These are phyloP conservation scores for Synanthedon myopaeformis DNA, from an alignment of 2,888 invertebrate genomes.

Conservation along the genomic window DNA sequence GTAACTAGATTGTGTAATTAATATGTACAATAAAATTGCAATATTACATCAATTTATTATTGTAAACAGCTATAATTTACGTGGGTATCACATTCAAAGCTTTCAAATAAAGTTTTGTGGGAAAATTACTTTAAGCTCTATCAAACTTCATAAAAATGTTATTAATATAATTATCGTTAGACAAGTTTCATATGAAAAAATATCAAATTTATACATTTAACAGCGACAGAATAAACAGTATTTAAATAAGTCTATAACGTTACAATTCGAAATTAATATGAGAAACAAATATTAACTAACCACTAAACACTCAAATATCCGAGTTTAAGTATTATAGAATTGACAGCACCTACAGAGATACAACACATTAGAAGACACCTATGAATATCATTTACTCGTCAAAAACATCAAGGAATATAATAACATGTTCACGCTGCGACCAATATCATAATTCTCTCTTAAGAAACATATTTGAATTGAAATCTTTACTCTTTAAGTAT, in stretches of 20 bases:
- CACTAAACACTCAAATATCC: conserved; percentile 14
- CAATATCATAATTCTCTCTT: background rate
- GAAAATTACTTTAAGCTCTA: conserved; percentile 23
- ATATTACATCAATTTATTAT: background rate
- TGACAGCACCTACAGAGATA: conserved; percentile 42
- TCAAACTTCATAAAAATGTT: background rate
- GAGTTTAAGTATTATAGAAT: conserved; percentile 19
- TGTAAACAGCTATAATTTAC: conserved; percentile 11
- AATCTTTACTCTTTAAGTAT: background rate
- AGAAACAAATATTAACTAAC: conserved; percentile 30
- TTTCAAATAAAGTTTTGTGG: conserved; percentile 15
- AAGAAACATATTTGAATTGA: background rate
- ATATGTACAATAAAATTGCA: too few species aligned
- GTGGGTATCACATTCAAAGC: too few species aligned
- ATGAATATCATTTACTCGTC: conserved; percentile 32
- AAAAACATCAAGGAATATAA: background rate
- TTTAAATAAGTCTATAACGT: conserved; percentile 26
- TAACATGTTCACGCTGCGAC: conserved; percentile 7
- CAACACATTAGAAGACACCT: conserved; percentile 45
- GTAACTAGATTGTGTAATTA: too few species aligned
- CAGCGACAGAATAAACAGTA: conserved; percentile 44
- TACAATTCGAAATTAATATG: conserved; percentile 31
- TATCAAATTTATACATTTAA: conserved; percentile 9
- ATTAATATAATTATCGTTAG: too few species aligned
- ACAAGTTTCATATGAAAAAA: too few species aligned